phyloP scores from a whole-genome alignment of 2,113 vertebrate genomes.

The Megatriorchis doriae region DNA sequence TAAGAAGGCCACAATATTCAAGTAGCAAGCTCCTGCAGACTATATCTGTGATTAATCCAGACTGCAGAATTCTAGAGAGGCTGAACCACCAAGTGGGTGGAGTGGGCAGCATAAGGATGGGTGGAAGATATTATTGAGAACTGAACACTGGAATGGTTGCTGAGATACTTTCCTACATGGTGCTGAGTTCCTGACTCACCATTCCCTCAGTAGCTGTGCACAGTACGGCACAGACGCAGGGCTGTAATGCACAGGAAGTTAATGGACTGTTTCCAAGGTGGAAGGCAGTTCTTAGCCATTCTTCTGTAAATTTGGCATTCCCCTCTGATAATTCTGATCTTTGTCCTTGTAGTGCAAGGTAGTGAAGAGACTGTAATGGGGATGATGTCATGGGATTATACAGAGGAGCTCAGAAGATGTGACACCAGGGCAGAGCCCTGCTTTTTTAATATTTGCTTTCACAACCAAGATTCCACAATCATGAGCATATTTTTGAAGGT shows the following conservation, averaged over 20 bases:
- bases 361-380: not conserved
- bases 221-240: rapidly evolving
- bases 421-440: not conserved
- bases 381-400: not conserved
- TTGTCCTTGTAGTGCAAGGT: not conserved
- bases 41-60: not conserved
- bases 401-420: not conserved
- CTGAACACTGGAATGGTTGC: not conserved
- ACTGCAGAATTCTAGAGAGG: not conserved
- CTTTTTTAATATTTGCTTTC: not conserved
- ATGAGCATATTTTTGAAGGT: not conserved
- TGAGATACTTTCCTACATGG: not conserved
- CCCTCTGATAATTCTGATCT: not conserved
- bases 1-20: not conserved
- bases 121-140: not conserved
- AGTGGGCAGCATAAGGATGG: rapidly evolving
- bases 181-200: not conserved
- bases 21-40: not conserved
- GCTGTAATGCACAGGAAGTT: not conserved
- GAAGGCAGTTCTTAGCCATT: not conserved
- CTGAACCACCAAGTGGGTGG: not conserved
- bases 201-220: not conserved
- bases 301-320: not conserved
- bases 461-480: not conserved
- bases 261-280: not conserved